These are phyloP conservation scores for Coptotermes formosanus DNA, from an alignment of 1,140 invertebrate species.

Conservation along the genomic window DNA sequence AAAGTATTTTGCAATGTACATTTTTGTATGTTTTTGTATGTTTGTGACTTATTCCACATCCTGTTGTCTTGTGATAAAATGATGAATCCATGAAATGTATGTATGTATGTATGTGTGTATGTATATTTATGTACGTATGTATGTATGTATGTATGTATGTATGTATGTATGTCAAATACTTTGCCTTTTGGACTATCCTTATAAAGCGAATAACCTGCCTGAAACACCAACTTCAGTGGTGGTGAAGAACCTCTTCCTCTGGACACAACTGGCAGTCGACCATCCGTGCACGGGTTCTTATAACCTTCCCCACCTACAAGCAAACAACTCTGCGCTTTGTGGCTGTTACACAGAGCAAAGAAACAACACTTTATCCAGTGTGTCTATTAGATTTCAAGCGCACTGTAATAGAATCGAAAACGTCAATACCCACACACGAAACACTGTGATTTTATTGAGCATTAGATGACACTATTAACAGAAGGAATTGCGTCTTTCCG, in stretches of 20 bases:
- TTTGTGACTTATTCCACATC: no score
- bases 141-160: no score
- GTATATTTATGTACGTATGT: no score
- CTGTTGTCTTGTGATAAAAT: no score
- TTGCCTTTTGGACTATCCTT: background rate
- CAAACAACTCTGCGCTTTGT: background rate
- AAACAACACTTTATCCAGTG: background rate
- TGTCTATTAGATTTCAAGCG: background rate
- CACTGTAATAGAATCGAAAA: background rate
- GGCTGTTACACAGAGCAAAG: background rate
- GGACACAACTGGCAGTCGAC: background rate
- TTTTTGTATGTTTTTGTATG: no score
- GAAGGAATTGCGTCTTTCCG: background rate
- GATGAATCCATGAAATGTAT: no score
- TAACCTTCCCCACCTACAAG: background rate
- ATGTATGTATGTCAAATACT: no score
- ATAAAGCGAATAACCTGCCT: background rate
- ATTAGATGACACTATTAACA: slow-evolving; percentile 17
- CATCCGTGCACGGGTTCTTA: background rate
- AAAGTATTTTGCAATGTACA: no score
- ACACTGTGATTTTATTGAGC: background rate
- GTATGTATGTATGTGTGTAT: no score
- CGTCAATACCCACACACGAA: slow-evolving; percentile 6
- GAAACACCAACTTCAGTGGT: background rate
- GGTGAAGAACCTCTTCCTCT: background rate